phyloP scores from a whole-genome alignment of 2,888 invertebrate species.

The Tachina fera region DNA sequence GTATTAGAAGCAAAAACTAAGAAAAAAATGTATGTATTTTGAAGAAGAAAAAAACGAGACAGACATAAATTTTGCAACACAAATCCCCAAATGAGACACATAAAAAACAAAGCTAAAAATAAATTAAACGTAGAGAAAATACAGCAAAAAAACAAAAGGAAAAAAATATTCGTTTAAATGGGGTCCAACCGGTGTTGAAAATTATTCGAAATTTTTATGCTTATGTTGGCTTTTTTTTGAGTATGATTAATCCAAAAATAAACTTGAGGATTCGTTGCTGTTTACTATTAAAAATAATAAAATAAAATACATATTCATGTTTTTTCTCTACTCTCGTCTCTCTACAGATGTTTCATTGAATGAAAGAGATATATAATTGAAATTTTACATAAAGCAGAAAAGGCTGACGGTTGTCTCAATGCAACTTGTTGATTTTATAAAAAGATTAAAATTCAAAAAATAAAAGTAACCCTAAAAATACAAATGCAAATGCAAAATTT shows the following conservation, averaged over 20 bases:
- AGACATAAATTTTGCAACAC: conserved; percentile 65
- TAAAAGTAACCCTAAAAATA: background rate
- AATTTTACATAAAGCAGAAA: background rate
- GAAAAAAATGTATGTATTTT: conserved; percentile 6
- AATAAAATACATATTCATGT: background rate
- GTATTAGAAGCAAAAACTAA: conserved; percentile 8
- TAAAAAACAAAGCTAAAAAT: conserved; percentile 62
- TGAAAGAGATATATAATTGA: background rate
- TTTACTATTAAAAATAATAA: conserved; percentile 32
- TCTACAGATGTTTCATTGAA: conserved; percentile 24
- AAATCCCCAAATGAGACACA: conserved; percentile 67
- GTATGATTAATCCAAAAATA: conserved; percentile 55
- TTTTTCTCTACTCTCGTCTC: conserved; percentile 6
- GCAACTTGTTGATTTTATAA: conserved; percentile 59
- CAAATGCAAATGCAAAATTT: background rate
- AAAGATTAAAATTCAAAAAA: background rate
- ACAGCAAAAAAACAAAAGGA: conserved; percentile 11
- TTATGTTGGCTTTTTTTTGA: conserved; percentile 9
- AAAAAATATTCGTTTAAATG: conserved; percentile 37
- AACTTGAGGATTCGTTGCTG: conserved; percentile 38
- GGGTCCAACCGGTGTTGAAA: conserved; percentile 54
- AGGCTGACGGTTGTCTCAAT: background rate
- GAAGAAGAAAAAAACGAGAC: conserved; percentile 22
- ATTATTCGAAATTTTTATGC: conserved; percentile 12
- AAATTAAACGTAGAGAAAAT: conserved; percentile 38